These are phyloP conservation scores for Lepidurus apus DNA, from an alignment of 1,140 invertebrate species.

Conservation along the genomic window DNA sequence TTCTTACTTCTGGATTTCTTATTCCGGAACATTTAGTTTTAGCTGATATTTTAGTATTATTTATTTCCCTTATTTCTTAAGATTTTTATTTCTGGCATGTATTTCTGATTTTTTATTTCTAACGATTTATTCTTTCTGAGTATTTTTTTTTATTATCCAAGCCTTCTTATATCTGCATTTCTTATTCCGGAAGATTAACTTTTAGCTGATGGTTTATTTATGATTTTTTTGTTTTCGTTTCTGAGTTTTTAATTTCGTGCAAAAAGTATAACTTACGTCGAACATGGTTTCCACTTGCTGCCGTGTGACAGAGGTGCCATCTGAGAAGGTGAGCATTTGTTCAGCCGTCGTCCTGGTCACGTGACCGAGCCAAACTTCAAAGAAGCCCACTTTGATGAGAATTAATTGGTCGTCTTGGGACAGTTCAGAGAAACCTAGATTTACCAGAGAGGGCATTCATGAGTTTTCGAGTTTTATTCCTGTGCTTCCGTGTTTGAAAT, in stretches of 20 bases:
- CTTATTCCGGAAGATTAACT: too few species aligned
- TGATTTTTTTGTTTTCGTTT: too few species aligned
- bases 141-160: not conserved
- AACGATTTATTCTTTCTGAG: not conserved
- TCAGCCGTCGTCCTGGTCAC: constrained; percentile 63
- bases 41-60: too few species aligned
- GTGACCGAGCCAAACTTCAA: constrained; percentile 90
- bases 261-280: constrained; percentile 65
- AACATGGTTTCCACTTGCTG: constrained; percentile 87
- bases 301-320: constrained; percentile 77
- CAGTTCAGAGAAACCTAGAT: constrained; percentile 67
- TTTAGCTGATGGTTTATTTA: too few species aligned
- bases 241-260: constrained; percentile 26
- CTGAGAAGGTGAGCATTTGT: constrained; percentile 79
- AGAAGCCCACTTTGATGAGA: constrained; percentile 91
- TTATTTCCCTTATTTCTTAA: not conserved
- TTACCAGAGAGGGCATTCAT: not conserved
- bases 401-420: constrained; percentile 90
- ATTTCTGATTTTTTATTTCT: not conserved
- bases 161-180: not conserved
- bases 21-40: too few species aligned
- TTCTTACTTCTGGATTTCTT: not conserved
- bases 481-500: too few species aligned
- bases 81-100: too few species aligned
- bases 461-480: not conserved